These are phyloP conservation scores for Heliconius aoede DNA, from an alignment of 2,888 invertebrate species.

Conservation along the genomic window DNA sequence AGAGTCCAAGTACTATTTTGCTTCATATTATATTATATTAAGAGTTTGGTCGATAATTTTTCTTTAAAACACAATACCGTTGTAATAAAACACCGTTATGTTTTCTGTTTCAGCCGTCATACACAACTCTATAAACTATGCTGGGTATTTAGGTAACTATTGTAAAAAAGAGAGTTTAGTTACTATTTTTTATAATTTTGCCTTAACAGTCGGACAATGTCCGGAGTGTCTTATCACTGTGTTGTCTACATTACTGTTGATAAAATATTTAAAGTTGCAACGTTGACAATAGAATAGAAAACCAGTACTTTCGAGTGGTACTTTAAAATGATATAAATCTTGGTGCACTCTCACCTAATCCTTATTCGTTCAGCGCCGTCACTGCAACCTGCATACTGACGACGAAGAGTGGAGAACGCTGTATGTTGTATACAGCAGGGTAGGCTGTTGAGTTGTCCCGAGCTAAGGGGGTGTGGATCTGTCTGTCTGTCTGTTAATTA, in stretches of 20 bases:
- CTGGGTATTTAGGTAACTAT: too few species aligned
- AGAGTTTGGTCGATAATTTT: too few species aligned
- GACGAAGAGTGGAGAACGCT: too few species aligned
- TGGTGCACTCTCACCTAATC: slow-evolving; percentile 33
- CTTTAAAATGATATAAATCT: slow-evolving; percentile 30
- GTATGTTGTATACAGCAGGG: neutral
- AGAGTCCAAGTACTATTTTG: too few species aligned
- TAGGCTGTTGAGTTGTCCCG: neutral
- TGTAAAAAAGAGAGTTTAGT: too few species aligned
- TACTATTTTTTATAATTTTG: too few species aligned
- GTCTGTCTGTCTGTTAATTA: neutral
- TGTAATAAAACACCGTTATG: too few species aligned
- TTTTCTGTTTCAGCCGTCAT: too few species aligned
- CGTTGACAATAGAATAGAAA: neutral
- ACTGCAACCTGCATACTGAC: slow-evolving; percentile 24
- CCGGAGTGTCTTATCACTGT: slow-evolving; percentile 7
- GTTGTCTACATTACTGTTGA: neutral
- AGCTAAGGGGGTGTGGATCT: slow-evolving; percentile 7
- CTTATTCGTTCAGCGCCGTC: slow-evolving; percentile 9
- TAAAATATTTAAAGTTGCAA: neutral
- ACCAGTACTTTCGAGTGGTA: slow-evolving; percentile 20
- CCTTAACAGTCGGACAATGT: too few species aligned
- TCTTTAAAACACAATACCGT: too few species aligned
- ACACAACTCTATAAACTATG: too few species aligned
- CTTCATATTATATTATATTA: too few species aligned